Evolutionary conservation across 2,113 vertebrate species (phyloP), one percentile per base, ranked within the genome.

Genomic region (Neogale vison): DNA sequence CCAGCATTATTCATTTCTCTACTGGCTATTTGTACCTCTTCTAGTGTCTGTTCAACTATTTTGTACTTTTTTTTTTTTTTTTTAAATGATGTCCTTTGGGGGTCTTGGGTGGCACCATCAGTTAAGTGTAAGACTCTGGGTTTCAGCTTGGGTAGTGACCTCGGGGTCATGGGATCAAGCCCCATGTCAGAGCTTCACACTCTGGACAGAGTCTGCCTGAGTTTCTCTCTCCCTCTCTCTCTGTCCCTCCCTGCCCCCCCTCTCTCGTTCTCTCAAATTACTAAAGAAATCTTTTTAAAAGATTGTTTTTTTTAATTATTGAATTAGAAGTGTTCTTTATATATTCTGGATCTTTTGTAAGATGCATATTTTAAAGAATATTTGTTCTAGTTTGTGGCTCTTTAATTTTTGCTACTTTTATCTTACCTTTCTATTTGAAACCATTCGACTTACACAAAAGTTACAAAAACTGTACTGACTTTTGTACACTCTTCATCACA

Each of bases 351-450:
- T 45, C 26, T 17, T 74, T 42, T 42, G 11, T 74, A 88, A 42
- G 36, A 74, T 23, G 52, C 39, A 42, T 59, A 57, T 74, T 88
- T 74, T 59, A 6, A 26, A 36, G 26, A 88, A 59, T 59, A 74
- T 59, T 88, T 42, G 17, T 14, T 74, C 50, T 57, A 42, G 50
- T 42, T 72, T 72, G 36, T 57, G 26, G 15, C 36, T 31, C 36
- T 88, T 57, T 88, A 42, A 72, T 72, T 72, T 88, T 55, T 88
- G n/a, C 67, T 57, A 57, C 57, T 71, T 57, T 88, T 72, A 57
- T 57, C 39, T 57, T 72, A 26, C 59, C 36, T 45, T 59, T 6
- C 36, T 59, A 13, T 59, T 74, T 72, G 52, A 59, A 74, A 88
- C 18, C 20, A 4, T 52, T 52, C 14, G 3, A 72, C n/a, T 31